Evolutionary conservation across 2,888 invertebrate species (phyloP), one percentile per base, ranked within the genome.

Genomic region (Dasysyrphus tricinctus): DNA sequence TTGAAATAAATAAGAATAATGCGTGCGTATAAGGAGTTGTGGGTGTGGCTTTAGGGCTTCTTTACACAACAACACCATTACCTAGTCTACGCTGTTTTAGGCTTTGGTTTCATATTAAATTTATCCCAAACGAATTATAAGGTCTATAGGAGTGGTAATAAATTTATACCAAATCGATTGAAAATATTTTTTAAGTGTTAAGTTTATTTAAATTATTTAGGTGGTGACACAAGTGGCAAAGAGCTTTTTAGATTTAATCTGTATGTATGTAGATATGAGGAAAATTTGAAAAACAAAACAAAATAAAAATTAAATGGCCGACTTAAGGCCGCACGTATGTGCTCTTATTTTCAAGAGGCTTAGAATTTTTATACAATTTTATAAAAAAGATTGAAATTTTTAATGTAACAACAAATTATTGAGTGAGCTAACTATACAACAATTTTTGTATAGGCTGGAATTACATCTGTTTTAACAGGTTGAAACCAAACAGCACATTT

Each of bases 71-170:
- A 47, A 47, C 47, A 49, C 49, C 24, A 24, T 24, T 24, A 24
- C 24, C 24, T 24, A 24, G 24, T n/a, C 24, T 24, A 29, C 19
- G 47, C 11, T 5, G 29, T 24, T 16, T 9, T 12, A 11, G 16
- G 12, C 32, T 16, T 39, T 11, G 73, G 29, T 51, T 42, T 14
- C 32, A 51, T 49, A 80, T 72, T 76, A 76, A 80, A 83, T 80
- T 75, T 80, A 70, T 83, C 42, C 42, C 29, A 49, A 44, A 24
- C 51, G 32, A 80, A 76, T 80, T 80, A n/a, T n/a, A 85, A 77
- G 47, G 47, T 47, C 47, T 16, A 8, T 37, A 61, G 49, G 34
- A 29, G 34, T 16, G 19, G 49, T 51, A 72, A 69, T 67, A 67
- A 78, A 69, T 75, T 34, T 5, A 70, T 44, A 51, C 5, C 37